Evolutionary conservation across 1,140 invertebrate genomes (phyloP).

Genomic region (Aphis craccivora): DNA sequence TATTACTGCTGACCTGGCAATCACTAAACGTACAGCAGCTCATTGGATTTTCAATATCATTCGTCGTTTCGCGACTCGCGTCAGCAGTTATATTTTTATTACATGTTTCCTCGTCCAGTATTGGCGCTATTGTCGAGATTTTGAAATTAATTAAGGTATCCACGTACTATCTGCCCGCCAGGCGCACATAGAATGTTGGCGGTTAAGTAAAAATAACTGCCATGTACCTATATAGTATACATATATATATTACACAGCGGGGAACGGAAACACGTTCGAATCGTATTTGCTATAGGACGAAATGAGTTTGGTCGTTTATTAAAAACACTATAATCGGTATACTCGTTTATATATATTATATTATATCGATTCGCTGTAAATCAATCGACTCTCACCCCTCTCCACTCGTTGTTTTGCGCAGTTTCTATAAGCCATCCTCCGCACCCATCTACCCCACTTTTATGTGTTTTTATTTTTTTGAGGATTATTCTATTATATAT

Average conservation of each 20-base stretch:
- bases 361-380: conserved; percentile 22
- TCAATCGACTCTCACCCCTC: not conserved
- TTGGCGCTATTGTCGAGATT: not conserved
- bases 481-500: not conserved
- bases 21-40: too few relatives aligned
- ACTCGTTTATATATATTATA: not conserved
- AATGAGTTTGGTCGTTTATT: conserved; percentile 31
- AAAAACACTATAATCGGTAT: not conserved
- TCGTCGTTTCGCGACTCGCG: too few relatives aligned
- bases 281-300: not conserved
- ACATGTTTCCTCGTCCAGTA: not conserved
- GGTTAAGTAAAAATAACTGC: not conserved
- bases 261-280: not conserved
- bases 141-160: not conserved
- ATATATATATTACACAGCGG: not conserved
- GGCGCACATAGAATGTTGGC: not conserved
- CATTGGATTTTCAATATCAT: too few relatives aligned
- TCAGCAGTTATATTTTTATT: not conserved
- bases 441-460: not conserved
- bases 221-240: too few relatives aligned
- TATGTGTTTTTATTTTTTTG: not conserved
- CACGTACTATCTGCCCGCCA: not conserved
- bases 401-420: not conserved
- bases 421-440: not conserved
- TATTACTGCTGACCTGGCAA: too few relatives aligned